A percentile compares a stretch with the other conserved stretches of the same genome.
These are phyloP conservation scores for Cerceris rybyensis DNA, from an alignment of 2,888 invertebrate genomes.

Conservation along the genomic window DNA sequence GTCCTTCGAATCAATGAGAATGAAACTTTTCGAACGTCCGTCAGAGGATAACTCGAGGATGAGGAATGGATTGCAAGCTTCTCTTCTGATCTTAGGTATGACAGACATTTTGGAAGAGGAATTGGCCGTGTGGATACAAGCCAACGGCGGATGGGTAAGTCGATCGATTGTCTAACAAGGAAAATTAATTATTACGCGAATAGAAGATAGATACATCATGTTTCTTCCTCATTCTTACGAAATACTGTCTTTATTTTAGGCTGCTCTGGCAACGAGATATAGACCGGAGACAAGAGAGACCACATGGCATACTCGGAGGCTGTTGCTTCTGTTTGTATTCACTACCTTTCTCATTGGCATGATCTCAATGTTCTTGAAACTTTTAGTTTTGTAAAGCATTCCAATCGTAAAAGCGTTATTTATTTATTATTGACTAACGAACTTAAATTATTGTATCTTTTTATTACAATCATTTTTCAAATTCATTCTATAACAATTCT, in stretches of 20 bases:
- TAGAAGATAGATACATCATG: conserved; percentile 5
- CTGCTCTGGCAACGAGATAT: conserved; percentile 68
- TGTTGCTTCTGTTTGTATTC: conserved; percentile 51
- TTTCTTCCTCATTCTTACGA: neutral
- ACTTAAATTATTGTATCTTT: conserved; percentile 2
- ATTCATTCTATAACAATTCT: neutral
- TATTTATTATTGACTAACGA: conserved; percentile 8
- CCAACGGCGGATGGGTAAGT: conserved; percentile 93
- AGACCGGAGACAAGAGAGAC: conserved; percentile 64
- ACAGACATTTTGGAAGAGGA: conserved; percentile 88
- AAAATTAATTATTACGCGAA: neutral
- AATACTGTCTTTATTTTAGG: conserved; percentile 59
- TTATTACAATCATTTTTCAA: neutral
- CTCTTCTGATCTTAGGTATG: conserved; percentile 83
- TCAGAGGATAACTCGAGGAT: no score
- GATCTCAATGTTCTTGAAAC: conserved; percentile 49
- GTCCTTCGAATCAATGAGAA: neutral
- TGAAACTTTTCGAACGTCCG: no score
- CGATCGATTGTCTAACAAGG: neutral
- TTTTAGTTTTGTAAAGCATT: conserved; percentile 35
- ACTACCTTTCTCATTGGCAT: conserved; percentile 49
- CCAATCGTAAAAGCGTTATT: neutral
- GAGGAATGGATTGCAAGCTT: no score
- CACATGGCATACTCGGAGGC: conserved; percentile 61
- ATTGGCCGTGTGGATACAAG: conserved; percentile 89